Base-by-base conservation (phyloP, 2,113 vertebrate genomes). In the Melanerpes aurifrons region DNA sequence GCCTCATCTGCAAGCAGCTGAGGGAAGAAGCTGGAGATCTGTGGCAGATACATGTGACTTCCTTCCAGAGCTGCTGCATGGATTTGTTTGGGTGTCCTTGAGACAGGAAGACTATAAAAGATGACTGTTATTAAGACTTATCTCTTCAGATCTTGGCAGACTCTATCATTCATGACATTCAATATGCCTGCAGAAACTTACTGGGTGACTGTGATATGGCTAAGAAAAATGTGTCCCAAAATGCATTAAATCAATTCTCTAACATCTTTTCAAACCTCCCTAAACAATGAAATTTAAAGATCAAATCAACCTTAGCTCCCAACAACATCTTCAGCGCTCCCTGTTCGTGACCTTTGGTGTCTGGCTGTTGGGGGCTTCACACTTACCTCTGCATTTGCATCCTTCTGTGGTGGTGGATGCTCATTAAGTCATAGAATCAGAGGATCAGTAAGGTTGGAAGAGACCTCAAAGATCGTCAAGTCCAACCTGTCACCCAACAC, bases 271-370 rank as follows among this genome's bases (percentile, higher is more conserved):
- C 61, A 90, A 92, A 95, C 58, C 74, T 72, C 77, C 59, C 64
- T 61, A 93, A 95, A 92, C 43, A 92, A 95, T 73, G 73, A 76
- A 35, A 83, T 93, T 96, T 92, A 92, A 93, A 82, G 79, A 93
- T 85, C 43, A 88, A 82, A 75, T 93, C 68, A 89, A n/a, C 54
- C 32, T 93, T 88, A 88, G 35, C n/a, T 89, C 77, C 63, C 78
- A 86, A 84, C 67, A 87, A 9, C n/a, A 54, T 78, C 29, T 91
- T 83, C 57, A 93, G 45, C 50, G 10, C n/a, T 66, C 32, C 58
- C 29, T 19, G 15, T 48, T 56, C 81, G 22, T 91, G 81, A 86
- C 73, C 64, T 92, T 87, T 77, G 80, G 40, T 86, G 82, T 90
- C 45, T 57, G 48, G 78, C 63, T 43, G 16, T 4, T 29, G 29